These are phyloP conservation scores for Cynopterus brachyotis DNA, from an alignment of 2,113 vertebrate genomes.

Conservation along the genomic window DNA sequence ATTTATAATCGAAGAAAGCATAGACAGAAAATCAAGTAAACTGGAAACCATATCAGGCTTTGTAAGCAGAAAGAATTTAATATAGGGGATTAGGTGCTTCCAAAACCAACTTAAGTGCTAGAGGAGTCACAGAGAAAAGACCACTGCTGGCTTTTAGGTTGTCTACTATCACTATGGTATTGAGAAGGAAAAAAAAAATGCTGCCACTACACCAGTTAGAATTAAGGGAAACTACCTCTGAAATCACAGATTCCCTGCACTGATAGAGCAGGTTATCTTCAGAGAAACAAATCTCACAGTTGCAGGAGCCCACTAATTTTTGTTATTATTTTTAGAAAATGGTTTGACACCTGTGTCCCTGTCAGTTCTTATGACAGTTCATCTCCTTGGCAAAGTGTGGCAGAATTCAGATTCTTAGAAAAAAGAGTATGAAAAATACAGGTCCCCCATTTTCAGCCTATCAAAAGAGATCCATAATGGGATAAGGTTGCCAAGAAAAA, in stretches of 20 bases:
- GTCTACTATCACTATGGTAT: neutral
- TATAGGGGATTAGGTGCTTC: neutral
- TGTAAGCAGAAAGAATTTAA: neutral
- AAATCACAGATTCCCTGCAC: neutral
- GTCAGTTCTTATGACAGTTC: neutral
- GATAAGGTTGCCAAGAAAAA: neutral
- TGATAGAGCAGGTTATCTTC: neutral
- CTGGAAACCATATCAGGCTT: neutral
- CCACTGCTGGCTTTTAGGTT: neutral
- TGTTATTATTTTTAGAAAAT: neutral
- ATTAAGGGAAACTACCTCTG: neutral
- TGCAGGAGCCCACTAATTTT: neutral
- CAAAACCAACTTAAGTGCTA: neutral
- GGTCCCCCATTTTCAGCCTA: neutral
- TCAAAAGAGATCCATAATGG: neutral
- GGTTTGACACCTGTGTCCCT: neutral
- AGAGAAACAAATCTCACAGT: neutral
- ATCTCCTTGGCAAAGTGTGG: neutral
- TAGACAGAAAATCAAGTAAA: neutral
- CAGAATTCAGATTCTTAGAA: neutral
- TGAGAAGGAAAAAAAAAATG: neutral
- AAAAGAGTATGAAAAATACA: neutral
- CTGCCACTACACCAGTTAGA: neutral
- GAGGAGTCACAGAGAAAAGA: neutral
- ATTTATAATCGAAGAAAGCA: neutral